Percentiles rank a stretch among this genome's conserved stretches.
phyloP scores from a whole-genome alignment of 2,797 vertebrate genomes.

The Smutsia temminckii region DNA sequence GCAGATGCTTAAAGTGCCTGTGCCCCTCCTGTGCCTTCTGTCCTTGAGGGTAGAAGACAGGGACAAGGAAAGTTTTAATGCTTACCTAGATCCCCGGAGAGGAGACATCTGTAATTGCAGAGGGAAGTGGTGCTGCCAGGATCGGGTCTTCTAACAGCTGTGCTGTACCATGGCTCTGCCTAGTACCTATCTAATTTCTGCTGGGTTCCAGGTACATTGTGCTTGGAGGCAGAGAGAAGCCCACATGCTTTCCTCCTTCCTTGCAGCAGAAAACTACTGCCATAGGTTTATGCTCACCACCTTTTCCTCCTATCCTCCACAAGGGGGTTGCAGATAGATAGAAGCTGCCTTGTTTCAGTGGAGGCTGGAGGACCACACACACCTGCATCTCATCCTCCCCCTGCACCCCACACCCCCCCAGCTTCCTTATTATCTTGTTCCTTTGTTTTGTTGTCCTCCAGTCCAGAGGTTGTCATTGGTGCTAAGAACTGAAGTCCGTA shows the following conservation, averaged over 20 bases:
- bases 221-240: constrained; percentile 17
- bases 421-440: constrained; percentile 15
- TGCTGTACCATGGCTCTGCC: constrained; percentile 54
- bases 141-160: constrained; percentile 61
- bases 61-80: background rate
- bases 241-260: background rate
- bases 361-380: too few relatives aligned
- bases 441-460: constrained; percentile 35
- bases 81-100: constrained; percentile 27
- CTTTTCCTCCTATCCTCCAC: background rate
- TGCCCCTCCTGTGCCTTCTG: background rate
- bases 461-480: constrained; percentile 14
- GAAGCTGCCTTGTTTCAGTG: constrained; percentile 3
- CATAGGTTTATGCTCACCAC: background rate
- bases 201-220: constrained; percentile 50
- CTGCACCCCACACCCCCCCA: background rate
- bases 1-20: background rate
- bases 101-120: constrained; percentile 23
- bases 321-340: background rate
- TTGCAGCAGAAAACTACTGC: constrained; percentile 16
- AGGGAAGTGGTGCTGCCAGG: constrained; percentile 14
- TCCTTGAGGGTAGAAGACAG: constrained; percentile 27
- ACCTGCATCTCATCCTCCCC: too few relatives aligned
- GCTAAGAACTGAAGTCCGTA: constrained; percentile 28
- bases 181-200: constrained; percentile 68